Evolutionary conservation across 2,888 invertebrate species (phyloP).

Genomic region (Drymonia ruficornis): DNA sequence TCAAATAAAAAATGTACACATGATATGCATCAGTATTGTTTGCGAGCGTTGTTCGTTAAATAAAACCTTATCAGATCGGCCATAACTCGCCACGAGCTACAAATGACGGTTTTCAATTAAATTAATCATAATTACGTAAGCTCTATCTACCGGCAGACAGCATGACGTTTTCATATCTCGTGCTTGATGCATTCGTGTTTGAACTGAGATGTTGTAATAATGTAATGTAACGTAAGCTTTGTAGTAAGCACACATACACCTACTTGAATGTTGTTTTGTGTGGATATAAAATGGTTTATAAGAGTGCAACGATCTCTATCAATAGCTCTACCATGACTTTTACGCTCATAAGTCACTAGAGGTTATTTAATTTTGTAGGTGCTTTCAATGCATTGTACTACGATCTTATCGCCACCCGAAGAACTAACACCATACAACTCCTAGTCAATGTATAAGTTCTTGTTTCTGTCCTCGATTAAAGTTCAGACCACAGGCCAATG

Average conservation of each 20-base stretch:
- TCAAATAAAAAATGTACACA: slow-evolving; percentile 19
- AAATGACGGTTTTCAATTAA: slow-evolving; percentile 25
- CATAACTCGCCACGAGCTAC: slow-evolving; percentile 15
- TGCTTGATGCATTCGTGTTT: slow-evolving; percentile 23
- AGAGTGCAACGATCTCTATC: background rate
- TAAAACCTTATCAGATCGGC: slow-evolving; percentile 22
- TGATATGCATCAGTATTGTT: slow-evolving; percentile 29
- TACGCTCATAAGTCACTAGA: too few species aligned
- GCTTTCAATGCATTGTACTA: too few species aligned
- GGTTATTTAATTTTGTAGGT: too few species aligned
- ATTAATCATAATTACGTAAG: slow-evolving; percentile 20
- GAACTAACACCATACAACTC: too few species aligned
- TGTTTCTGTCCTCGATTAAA: too few species aligned
- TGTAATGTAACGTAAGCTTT: slow-evolving; percentile 5
- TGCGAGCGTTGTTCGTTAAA: slow-evolving; percentile 25
- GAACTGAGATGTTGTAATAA: slow-evolving; percentile 25
- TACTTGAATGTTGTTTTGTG: background rate
- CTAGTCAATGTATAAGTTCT: too few species aligned
- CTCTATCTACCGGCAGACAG: slow-evolving; percentile 6
- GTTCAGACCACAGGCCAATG: too few species aligned
- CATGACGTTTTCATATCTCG: slow-evolving; percentile 22
- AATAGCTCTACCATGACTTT: background rate
- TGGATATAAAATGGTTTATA: background rate
- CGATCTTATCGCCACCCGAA: too few species aligned
- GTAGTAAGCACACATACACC: background rate